Evolutionary conservation across 2,888 invertebrate genomes (phyloP).

Genomic region (Conus canariensis): DNA sequence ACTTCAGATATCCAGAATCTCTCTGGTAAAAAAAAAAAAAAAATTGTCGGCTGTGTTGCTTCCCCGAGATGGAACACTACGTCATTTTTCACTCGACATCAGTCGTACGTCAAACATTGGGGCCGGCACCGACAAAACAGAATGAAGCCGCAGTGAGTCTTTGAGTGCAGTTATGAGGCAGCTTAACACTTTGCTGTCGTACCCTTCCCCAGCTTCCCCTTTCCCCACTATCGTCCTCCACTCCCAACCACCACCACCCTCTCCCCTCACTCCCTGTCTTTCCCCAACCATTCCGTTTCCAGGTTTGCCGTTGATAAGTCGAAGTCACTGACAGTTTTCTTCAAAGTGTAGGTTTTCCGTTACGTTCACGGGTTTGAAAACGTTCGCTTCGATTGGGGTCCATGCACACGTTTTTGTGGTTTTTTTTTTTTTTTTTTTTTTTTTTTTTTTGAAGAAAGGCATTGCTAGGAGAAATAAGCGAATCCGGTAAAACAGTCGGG

Average conservation of each 20-base stretch:
- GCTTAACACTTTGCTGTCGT: too few relatives aligned
- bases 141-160: not conserved
- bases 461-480: not conserved
- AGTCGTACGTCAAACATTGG: not conserved
- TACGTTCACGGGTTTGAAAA: not conserved
- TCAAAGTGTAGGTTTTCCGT: not conserved
- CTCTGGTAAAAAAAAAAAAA: too few relatives aligned
- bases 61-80: too few relatives aligned
- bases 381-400: not conserved
- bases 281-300: not conserved
- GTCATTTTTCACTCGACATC: not conserved
- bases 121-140: not conserved
- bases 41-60: too few relatives aligned
- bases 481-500: not conserved
- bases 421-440: too few relatives aligned
- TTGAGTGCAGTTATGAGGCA: not conserved
- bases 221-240: not conserved
- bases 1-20: too few relatives aligned
- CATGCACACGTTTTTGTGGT: too few relatives aligned
- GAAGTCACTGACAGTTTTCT: slow-evolving; percentile 13
- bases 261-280: too few relatives aligned
- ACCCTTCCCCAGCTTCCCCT: too few relatives aligned
- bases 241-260: not conserved
- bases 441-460: too few relatives aligned
- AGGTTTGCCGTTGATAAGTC: slow-evolving; percentile 4